Evolutionary conservation across 2,888 invertebrate species (phyloP).

Genomic region (Nasonovia ribisnigri): DNA sequence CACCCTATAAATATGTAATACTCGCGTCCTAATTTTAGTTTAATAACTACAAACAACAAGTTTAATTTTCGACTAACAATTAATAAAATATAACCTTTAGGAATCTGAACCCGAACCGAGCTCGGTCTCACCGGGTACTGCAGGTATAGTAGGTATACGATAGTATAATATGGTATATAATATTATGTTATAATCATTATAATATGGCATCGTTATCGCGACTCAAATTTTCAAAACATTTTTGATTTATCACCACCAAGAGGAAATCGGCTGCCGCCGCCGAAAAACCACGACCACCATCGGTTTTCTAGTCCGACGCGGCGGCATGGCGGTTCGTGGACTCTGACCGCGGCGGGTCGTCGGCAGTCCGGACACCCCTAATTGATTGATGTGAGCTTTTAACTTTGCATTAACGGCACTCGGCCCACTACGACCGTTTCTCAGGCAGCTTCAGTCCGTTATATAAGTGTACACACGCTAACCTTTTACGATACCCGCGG

Average conservation of each 20-base stretch:
- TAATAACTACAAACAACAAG: too few species aligned
- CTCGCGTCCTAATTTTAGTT: too few species aligned
- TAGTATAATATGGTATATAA: background rate
- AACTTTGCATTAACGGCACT: conserved; percentile 11
- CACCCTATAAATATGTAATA: too few species aligned
- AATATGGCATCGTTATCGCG: background rate
- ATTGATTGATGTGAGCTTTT: conserved; percentile 48
- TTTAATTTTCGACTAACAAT: too few species aligned
- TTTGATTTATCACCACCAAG: conserved; percentile 27
- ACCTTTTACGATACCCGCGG: background rate
- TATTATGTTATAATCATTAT: too few species aligned
- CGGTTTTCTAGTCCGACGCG: conserved; percentile 15
- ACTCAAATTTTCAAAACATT: background rate
- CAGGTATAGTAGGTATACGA: background rate
- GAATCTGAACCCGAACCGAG: too few species aligned
- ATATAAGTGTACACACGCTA: background rate
- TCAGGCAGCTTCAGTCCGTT: background rate
- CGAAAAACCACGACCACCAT: background rate
- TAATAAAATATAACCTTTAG: too few species aligned
- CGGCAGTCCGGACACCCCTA: background rate
- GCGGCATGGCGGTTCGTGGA: background rate
- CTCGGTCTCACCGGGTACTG: too few species aligned
- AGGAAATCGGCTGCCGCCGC: background rate
- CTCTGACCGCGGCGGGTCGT: background rate
- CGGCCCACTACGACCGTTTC: background rate